Base-by-base conservation (phyloP, 2,888 invertebrate species). In the Drosophila crucigera region DNA sequence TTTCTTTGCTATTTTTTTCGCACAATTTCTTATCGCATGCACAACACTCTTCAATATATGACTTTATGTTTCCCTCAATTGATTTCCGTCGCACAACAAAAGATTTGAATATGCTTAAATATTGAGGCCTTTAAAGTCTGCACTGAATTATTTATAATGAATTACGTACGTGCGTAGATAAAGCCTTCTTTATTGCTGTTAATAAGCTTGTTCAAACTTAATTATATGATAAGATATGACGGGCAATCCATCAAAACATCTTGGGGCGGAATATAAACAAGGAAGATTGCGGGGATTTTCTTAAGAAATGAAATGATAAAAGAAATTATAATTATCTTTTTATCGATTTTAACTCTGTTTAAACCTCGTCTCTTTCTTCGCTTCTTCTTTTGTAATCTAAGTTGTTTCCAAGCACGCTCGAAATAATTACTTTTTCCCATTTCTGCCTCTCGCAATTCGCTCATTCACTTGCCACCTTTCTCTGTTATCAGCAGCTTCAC, bases 371-470 rank as follows among this genome's bases (percentile, higher is more conserved):
- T 37, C 14, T 69, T 69, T 33, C 25, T 25, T 41, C 22, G 14
- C n/a, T 52, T 28, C 22, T 22, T 22, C 22, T 39, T 25, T 28
- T 14, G 4, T 50, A 25, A 19, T 19, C 49, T 3, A 30, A 50
- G 22, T 70, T 78, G 84, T 84, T 86, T 70, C 69, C 52, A 83
- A 39, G 69, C 55, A 68, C 31, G 66, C 35, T 43, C 50, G 47
- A 39, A 33, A 52, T 52, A 64, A 39, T 37, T 58, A 47, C 43
- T 54, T 37, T 37, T 49, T 70, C 56, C 53, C 31, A 50, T 69
- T 49, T 16, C 41, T 28, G 37, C 43, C 58, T n/a, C 37, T 55
- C 41, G 4, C 19, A 11, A n/a, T 56, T 56, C 39, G 39, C 49
- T 56, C 37, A 33, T 55, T 68, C 53, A 56, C 37, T 59, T 49